Conservation (phyloP, 2,888 invertebrate genomes). For the Chrysolina haemoptera region DNA sequence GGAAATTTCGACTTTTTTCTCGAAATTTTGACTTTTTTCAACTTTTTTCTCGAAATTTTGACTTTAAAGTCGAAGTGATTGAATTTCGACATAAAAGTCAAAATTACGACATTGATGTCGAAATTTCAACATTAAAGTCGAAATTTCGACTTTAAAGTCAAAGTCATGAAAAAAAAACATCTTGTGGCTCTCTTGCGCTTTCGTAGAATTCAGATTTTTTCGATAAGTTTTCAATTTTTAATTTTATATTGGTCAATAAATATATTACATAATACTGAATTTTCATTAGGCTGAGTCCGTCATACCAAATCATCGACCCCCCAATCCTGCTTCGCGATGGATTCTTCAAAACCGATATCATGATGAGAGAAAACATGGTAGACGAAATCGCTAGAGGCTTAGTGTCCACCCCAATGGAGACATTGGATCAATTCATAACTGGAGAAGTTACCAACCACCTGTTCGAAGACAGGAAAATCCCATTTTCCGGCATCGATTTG, state of each 20-base stretch:
- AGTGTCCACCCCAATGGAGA: conserved; percentile 92
- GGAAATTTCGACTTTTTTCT: too few species aligned
- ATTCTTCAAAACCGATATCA: conserved; percentile 92
- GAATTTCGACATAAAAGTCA: too few species aligned
- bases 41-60: too few species aligned
- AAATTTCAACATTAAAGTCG: too few species aligned
- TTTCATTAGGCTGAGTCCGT: conserved; percentile 77
- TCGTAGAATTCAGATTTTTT: too few species aligned
- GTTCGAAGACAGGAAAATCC: conserved; percentile 90
- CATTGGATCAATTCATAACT: conserved; percentile 93
- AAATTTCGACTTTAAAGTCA: too few species aligned
- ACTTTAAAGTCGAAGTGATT: too few species aligned
- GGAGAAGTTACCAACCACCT: conserved; percentile 96
- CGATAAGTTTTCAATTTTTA: too few species aligned
- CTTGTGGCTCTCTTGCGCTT: too few species aligned
- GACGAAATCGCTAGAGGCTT: conserved; percentile 91
- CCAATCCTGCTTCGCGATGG: conserved; percentile 88
- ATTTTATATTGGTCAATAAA: neutral
- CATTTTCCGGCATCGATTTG: conserved; percentile 93
- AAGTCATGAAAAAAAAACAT: too few species aligned
- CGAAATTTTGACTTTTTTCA: too few species aligned
- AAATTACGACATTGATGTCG: too few species aligned
- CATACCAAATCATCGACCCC: conserved; percentile 87
- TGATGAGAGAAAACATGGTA: conserved; percentile 80
- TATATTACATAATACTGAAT: neutral